These are phyloP conservation scores for cat (Felis catus) DNA, from an alignment of 2,113 vertebrate species.

Conservation along the genomic window F.catus_Fca126_mat1.0 CM031417.1:100170001-100170500, in stretches of 20 bases:
- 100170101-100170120: background rate
- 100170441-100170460: background rate
- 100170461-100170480: conserved; percentile 25
- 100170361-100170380: background rate
- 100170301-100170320: background rate
- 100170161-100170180: background rate
- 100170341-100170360: background rate
- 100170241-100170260: background rate
- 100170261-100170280: background rate
- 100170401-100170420: background rate
- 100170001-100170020: background rate
- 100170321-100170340: background rate
- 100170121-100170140: background rate
- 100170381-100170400: background rate
- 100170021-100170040: background rate
- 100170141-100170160: background rate
- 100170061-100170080: background rate
- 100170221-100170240: background rate
- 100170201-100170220: background rate
- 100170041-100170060: background rate
- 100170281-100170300: background rate
- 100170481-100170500: background rate
- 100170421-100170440: conserved; percentile 17
- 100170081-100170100: background rate
- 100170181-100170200: conserved; percentile 24